These are phyloP conservation scores for Mythimna albipuncta DNA, from an alignment of 2,888 invertebrate species.

Conservation along the genomic window DNA sequence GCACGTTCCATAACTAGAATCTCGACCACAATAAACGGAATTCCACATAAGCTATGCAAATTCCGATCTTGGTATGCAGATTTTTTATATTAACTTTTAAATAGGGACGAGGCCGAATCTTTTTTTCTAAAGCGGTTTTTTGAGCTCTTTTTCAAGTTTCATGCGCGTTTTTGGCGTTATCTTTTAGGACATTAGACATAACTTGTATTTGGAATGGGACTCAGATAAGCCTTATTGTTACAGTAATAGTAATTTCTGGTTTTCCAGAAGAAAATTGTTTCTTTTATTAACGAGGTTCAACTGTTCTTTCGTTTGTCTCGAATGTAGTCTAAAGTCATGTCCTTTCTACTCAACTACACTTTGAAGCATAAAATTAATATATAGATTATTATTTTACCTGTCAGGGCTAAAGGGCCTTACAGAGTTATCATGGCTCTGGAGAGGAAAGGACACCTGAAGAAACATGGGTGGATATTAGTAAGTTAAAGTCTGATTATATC, in stretches of 20 bases:
- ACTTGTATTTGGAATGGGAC: conserved; percentile 15
- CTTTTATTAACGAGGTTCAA: conserved; percentile 1
- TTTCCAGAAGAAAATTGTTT: neutral
- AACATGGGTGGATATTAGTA: too few relatives aligned
- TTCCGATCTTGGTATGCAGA: conserved; percentile 64
- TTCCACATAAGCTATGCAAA: conserved; percentile 66
- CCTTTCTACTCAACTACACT: neutral
- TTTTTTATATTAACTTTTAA: conserved; percentile 67
- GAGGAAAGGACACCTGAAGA: too few relatives aligned
- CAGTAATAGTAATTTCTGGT: conserved; percentile 1
- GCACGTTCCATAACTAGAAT: conserved; percentile 30
- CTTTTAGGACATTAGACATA: conserved; percentile 14
- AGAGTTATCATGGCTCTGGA: too few relatives aligned
- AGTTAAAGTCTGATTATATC: too few relatives aligned
- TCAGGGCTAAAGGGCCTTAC: too few relatives aligned
- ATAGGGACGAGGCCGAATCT: conserved; percentile 42
- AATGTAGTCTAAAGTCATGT: neutral
- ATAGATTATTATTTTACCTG: too few relatives aligned
- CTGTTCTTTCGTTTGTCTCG: neutral
- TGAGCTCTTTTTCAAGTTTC: conserved; percentile 34
- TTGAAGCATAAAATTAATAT: neutral
- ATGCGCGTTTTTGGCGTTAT: conserved; percentile 27
- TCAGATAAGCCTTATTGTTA: conserved; percentile 14
- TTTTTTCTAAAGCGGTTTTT: conserved; percentile 44
- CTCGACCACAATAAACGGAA: conserved; percentile 54